phyloP scores from a whole-genome alignment of 2,888 invertebrate species.

The Nemurella pictetii region DNA sequence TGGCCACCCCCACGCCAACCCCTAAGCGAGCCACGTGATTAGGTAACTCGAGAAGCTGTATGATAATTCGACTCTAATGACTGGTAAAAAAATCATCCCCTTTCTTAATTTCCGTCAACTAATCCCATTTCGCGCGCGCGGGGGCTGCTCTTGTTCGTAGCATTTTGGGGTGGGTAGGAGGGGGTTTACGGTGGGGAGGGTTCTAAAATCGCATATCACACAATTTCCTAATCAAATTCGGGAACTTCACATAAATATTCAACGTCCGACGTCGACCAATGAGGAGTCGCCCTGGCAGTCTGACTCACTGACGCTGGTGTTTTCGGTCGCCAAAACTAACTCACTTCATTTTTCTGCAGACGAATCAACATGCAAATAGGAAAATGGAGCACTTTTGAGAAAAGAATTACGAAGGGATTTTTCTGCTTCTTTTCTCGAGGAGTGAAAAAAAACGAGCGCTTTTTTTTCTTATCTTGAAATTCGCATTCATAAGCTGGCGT shows the following conservation, averaged over 20 bases:
- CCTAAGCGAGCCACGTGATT: no score
- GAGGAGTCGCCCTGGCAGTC: not conserved
- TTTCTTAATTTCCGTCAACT: conserved; percentile 37
- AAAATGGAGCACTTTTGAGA: not conserved
- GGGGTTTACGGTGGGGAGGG: not conserved
- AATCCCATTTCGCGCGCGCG: conserved; percentile 37
- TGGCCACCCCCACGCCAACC: no score
- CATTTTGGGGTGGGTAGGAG: not conserved
- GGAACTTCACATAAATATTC: conserved; percentile 9
- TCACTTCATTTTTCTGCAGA: not conserved
- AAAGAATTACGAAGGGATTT: not conserved
- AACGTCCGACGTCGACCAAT: not conserved
- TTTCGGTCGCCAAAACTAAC: not conserved
- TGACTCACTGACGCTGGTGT: not conserved
- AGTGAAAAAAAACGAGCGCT: not conserved
- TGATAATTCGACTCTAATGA: not conserved
- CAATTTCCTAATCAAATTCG: conserved; percentile 26
- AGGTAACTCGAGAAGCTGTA: not conserved
- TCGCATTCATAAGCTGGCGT: not conserved
- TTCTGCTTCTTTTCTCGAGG: not conserved
- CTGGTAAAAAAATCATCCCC: conserved; percentile 17
- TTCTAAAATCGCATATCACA: conserved; percentile 18
- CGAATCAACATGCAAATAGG: not conserved
- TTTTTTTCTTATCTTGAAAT: not conserved
- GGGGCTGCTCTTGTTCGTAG: not conserved